Percentiles rank a stretch among this genome's conserved stretches.
phyloP scores from a whole-genome alignment of 2,888 invertebrate species.

The Drosophila greeni region DNA sequence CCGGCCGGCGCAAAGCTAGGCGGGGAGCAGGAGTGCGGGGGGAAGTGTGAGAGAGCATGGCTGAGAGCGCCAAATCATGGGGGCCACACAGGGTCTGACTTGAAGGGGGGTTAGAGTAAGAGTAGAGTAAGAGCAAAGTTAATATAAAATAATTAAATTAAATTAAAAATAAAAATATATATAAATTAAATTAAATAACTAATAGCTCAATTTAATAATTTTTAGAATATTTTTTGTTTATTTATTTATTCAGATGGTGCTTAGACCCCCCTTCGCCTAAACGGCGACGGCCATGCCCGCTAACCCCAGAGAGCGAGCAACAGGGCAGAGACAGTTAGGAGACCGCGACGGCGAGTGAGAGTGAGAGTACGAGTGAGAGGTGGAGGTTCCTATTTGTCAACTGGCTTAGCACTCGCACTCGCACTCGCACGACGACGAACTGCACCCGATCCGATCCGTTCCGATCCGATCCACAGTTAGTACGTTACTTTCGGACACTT shows the following conservation, averaged over 20 bases:
- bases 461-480: constrained; percentile 26
- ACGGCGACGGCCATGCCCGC: background rate
- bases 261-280: background rate
- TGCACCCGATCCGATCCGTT: constrained; percentile 52
- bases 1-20: background rate
- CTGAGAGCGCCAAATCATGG: constrained; percentile 22
- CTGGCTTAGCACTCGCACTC: constrained; percentile 25
- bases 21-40: background rate
- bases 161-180: background rate
- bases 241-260: background rate
- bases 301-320: constrained; percentile 2
- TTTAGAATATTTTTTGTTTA: background rate
- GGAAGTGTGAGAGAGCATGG: constrained; percentile 7
- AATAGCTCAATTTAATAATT: background rate
- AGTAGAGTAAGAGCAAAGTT: background rate
- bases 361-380: constrained; percentile 16
- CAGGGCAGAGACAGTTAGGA: constrained; percentile 14
- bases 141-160: background rate
- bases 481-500: constrained; percentile 26
- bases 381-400: constrained; percentile 54
- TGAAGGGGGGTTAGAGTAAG: too few species aligned
- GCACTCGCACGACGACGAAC: constrained; percentile 51
- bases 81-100: constrained; percentile 5
- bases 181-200: background rate
- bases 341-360: constrained; percentile 13